Base-by-base conservation (phyloP, 1,140 invertebrate species). In the Marisa cornuarietis region DNA sequence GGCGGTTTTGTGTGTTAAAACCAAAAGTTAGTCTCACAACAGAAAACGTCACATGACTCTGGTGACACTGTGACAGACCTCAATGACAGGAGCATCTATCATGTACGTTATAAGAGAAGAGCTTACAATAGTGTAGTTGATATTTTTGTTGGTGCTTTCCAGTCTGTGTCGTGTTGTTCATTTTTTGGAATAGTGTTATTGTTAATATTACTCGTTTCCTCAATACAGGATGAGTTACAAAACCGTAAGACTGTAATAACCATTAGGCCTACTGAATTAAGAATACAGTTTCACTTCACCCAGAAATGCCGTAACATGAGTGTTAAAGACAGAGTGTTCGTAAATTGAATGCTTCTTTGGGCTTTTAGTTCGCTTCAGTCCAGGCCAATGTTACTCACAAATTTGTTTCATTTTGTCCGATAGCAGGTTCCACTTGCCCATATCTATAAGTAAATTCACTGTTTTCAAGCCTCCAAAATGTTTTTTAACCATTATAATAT, bases 21-120 rank as follows among this genome's bases (percentile, higher is more conserved):
- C 49, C 76, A 77, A 77, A 77, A 77, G 76, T 77, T 77, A 51
- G 52, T 24, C 31, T 22, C 10, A 8, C 42, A n/a, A 62, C 22
- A 18, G 76, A 11, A 77, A 77, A 68, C 76, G 51, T 77, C 76
- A 77, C 76, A 77, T 77, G 76, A 77, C 65, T 31, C 8, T n/a
- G 6, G 11, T 68, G 65, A 68, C 22, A 31, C n/a, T 22, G 22
- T 24, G 65, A 31, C 65, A 68, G 22, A 16, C 26, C 65, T 31
- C 3, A n/a, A 22, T 68, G 22, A 68, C 26, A n/a, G 10, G 26
- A 11, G n/a, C 65, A 68, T 68, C 26, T 63, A 20, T 20, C 62
- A 11, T 68, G 13, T 68, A 68, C 11, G 22, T 22, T 5, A n/a
- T 14, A 63, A 68, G 65, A 1, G 26, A 1, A 68, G 22, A 68